Base-by-base conservation (phyloP, 2,113 vertebrate genomes). In the Neomonachus schauinslandi region DNA sequence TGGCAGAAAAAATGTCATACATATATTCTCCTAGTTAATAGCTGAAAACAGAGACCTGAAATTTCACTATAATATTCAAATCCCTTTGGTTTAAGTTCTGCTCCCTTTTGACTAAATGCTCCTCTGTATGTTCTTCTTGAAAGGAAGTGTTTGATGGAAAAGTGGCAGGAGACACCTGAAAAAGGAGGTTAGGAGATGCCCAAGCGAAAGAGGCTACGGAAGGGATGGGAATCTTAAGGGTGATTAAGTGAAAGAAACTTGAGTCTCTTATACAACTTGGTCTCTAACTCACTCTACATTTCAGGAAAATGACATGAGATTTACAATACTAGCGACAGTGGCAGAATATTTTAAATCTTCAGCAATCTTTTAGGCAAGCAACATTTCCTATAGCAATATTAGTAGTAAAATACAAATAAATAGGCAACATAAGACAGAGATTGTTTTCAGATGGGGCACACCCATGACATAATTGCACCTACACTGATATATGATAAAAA, bases 321-420 rank as follows among this genome's bases (percentile, higher is more conserved):
- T 46, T 57, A 46, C 5, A 74, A 24, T 83, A 79, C 61, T 81
- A 83, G 39, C 4, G 16, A 31, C 8, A 33, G 31, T 42, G n/a
- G 42, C 1, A 24, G 36, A 39, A 49, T 53, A 93, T 93, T 89
- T 91, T 61, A 88, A 89, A 72, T 89, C 15, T 80, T 39, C 16
- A 91, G 28, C 3, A 12, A 77, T 67, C n/a, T 89, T 31, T 81
- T 88, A 89, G 42, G 21, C 71, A 86, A 89, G 76, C 26, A 67
- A 79, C 22, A 42, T n/a, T 92, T 86, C 9, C 57, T 55, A 63
- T 26, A 80, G 33, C 11, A 55, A n/a, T 28, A 89, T 53, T 69
- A 26, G 12, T 74, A 59, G 14, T 76, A 89, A 96, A 89, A 85
- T 39, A 84, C 67, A 94, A 89, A 85, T 55, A 71, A 87, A 59